These are phyloP conservation scores for Lasioglossum baleicum DNA, from an alignment of 1,140 invertebrate genomes.

Conservation along the genomic window DNA sequence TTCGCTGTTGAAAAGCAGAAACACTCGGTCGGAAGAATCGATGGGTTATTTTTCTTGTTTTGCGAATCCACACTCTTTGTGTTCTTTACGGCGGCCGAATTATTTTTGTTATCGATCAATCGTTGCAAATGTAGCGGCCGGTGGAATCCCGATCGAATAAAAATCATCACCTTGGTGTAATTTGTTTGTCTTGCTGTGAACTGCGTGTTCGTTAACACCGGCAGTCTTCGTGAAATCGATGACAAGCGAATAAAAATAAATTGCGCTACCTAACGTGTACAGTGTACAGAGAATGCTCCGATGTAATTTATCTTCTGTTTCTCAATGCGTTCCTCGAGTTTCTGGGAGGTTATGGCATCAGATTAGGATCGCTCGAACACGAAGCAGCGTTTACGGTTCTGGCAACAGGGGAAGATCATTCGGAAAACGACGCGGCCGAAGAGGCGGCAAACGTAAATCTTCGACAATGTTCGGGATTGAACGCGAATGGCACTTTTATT, in stretches of 20 bases:
- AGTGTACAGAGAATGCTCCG: too few species aligned
- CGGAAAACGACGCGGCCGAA: background rate
- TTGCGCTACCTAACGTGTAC: too few species aligned
- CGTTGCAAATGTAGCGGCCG: background rate
- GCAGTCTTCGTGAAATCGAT: too few species aligned
- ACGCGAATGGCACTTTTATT: conserved; percentile 50
- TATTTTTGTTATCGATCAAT: conserved; percentile 22
- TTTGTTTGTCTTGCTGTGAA: background rate
- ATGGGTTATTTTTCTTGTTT: conserved; percentile 36
- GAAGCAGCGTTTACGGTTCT: background rate
- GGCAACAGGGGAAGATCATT: background rate
- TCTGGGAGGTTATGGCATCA: background rate
- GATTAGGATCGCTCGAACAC: background rate
- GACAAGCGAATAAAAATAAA: too few species aligned
- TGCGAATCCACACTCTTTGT: background rate
- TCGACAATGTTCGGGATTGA: conserved; percentile 40
- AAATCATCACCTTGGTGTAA: background rate
- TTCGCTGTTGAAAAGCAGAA: conserved; percentile 13
- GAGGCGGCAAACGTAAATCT: conserved; percentile 13
- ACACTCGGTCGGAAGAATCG: conserved; percentile 6
- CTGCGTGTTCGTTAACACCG: too few species aligned
- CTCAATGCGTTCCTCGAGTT: background rate
- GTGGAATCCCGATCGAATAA: background rate
- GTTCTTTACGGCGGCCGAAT: background rate
- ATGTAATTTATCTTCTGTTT: background rate